These are phyloP conservation scores for Myocastor coypus DNA, from an alignment of 2,113 vertebrate species.

Conservation along the genomic window DNA sequence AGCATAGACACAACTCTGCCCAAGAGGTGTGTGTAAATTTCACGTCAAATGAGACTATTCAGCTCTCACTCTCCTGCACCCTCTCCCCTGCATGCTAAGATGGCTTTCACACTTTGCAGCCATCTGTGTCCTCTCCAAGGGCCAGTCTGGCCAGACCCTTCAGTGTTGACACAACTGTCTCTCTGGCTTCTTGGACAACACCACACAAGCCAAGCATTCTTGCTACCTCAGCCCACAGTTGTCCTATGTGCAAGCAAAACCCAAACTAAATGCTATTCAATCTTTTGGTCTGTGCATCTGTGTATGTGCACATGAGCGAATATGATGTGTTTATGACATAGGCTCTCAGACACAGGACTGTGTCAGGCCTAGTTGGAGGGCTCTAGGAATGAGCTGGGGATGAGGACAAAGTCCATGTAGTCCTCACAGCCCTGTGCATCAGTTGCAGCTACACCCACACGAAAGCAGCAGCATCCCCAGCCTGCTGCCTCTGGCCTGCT, in stretches of 20 bases:
- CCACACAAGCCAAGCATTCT: not conserved
- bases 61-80: accelerated
- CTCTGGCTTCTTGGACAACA: not conserved
- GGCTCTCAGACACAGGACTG: not conserved
- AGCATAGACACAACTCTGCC: not conserved
- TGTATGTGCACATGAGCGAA: not conserved
- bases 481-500: not conserved
- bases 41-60: not conserved
- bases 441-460: not conserved
- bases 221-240: not conserved
- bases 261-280: not conserved
- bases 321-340: not conserved
- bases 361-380: not conserved
- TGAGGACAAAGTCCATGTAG: accelerated
- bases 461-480: not conserved
- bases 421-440: not conserved
- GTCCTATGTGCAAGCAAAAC: not conserved
- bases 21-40: not conserved
- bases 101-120: not conserved
- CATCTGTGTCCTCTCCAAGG: accelerated
- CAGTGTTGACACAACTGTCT: not conserved
- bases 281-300: not conserved
- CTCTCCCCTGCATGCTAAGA: not conserved
- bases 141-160: not conserved
- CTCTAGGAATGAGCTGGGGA: not conserved